These are phyloP conservation scores for Lepilemur ruficaudatus DNA, from an alignment of 2,797 vertebrate species.

Conservation along the genomic window DNA sequence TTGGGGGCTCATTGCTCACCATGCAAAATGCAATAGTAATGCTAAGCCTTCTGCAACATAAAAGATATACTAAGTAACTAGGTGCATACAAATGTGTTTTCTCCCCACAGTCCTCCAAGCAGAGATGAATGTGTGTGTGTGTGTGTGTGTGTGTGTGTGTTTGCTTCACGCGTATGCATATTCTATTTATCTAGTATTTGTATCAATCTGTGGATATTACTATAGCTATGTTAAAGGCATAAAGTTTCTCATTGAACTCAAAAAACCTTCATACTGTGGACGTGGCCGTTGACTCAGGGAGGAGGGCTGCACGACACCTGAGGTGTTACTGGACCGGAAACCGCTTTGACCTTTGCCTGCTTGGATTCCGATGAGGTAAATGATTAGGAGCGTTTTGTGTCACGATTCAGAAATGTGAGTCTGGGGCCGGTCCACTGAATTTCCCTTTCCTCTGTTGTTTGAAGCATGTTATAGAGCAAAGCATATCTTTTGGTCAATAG, in stretches of 20 bases:
- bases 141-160: too few relatives aligned
- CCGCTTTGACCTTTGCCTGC: neutral
- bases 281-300: neutral
- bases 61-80: neutral
- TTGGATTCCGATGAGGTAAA: neutral
- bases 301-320: neutral
- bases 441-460: neutral
- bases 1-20: neutral
- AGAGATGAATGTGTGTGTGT: neutral
- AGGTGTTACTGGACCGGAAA: neutral
- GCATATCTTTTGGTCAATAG: neutral
- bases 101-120: neutral
- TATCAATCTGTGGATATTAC: neutral
- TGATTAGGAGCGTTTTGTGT: neutral
- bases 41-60: neutral
- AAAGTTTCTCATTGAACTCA: neutral
- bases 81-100: neutral
- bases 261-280: neutral
- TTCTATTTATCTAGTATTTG: neutral
- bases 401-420: neutral
- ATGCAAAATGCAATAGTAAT: neutral
- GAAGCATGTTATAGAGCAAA: neutral
- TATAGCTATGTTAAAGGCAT: neutral
- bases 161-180: neutral
- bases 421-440: neutral